Evolutionary conservation across 2,113 vertebrate genomes (phyloP).

Genomic region (Corythaixoides concolor): DNA sequence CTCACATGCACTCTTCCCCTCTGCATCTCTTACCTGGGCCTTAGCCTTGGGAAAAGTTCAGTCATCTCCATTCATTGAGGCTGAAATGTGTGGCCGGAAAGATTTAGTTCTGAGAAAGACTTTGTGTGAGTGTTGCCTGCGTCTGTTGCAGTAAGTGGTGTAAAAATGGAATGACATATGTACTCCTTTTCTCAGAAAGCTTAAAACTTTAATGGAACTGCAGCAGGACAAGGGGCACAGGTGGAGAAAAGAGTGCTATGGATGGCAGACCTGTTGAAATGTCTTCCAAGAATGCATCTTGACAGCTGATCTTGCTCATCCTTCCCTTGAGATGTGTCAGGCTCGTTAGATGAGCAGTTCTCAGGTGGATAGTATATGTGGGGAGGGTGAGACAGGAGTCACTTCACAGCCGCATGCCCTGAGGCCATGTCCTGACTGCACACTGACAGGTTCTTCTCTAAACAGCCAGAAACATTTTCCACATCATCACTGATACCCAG

Average conservation of each 20-base stretch:
- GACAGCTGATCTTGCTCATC: conserved; percentile 32
- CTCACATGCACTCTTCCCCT: not conserved
- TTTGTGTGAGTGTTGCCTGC: not conserved
- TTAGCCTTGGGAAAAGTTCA: not conserved
- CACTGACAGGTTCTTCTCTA: not conserved
- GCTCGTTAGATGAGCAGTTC: not conserved
- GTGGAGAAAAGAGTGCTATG: not conserved
- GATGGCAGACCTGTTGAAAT: not conserved
- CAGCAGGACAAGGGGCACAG: not conserved
- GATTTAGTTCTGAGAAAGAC: not conserved
- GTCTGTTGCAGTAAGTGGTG: not conserved
- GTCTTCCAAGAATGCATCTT: not conserved
- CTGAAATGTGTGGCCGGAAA: not conserved
- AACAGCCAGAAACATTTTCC: not conserved
- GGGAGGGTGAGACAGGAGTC: not conserved
- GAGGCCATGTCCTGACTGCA: not conserved
- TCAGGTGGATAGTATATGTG: not conserved
- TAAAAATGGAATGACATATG: not conserved
- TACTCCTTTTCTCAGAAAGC: not conserved
- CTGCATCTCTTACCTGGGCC: not conserved
- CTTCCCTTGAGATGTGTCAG: not conserved
- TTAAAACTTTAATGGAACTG: not conserved
- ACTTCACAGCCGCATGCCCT: not conserved
- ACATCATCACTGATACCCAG: not conserved
- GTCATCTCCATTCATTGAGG: not conserved